Percentiles rank a stretch among this genome's conserved stretches.
phyloP scores from a whole-genome alignment of 2,888 invertebrate species.

The Zeuzera pyrina region DNA sequence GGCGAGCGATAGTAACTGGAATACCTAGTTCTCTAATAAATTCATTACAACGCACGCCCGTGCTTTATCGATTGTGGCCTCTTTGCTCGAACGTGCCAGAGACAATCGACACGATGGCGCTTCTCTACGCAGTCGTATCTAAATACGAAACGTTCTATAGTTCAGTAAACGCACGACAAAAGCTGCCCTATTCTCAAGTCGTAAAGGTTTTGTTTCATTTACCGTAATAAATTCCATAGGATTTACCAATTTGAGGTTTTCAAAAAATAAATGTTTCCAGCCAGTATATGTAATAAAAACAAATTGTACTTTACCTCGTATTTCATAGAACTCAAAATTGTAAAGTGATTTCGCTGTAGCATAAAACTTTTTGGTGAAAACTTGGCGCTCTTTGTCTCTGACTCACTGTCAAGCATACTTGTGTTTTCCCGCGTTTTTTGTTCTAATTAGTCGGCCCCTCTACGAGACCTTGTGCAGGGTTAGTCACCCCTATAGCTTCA shows the following conservation, averaged over 20 bases:
- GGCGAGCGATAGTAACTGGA: too few relatives aligned
- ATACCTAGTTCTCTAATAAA: slow-evolving; percentile 63
- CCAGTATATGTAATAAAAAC: slow-evolving; percentile 26
- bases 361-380: slow-evolving; percentile 46
- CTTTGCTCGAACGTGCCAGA: slow-evolving; percentile 67
- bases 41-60: slow-evolving; percentile 71
- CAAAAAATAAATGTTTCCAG: slow-evolving; percentile 49
- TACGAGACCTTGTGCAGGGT: slow-evolving; percentile 27
- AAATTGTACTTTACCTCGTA: slow-evolving; percentile 30
- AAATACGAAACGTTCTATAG: slow-evolving; percentile 21
- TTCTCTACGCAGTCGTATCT: slow-evolving; percentile 55
- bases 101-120: slow-evolving; percentile 69
- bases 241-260: slow-evolving; percentile 26
- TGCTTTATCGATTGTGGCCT: slow-evolving; percentile 71
- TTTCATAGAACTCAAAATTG: slow-evolving; percentile 6
- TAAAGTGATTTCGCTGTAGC: slow-evolving; percentile 11
- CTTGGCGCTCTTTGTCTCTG: slow-evolving; percentile 63
- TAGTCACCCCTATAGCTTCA: too few relatives aligned
- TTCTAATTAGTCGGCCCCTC: slow-evolving; percentile 68
- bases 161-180: slow-evolving; percentile 13
- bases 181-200: slow-evolving; percentile 2
- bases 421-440: slow-evolving; percentile 72
- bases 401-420: slow-evolving; percentile 69
- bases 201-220: slow-evolving; percentile 22
- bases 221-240: slow-evolving; percentile 13